Evolutionary conservation across 2,888 invertebrate genomes (phyloP), one percentile per base, ranked within the genome.

Genomic region (Drosophila tripunctata): DNA sequence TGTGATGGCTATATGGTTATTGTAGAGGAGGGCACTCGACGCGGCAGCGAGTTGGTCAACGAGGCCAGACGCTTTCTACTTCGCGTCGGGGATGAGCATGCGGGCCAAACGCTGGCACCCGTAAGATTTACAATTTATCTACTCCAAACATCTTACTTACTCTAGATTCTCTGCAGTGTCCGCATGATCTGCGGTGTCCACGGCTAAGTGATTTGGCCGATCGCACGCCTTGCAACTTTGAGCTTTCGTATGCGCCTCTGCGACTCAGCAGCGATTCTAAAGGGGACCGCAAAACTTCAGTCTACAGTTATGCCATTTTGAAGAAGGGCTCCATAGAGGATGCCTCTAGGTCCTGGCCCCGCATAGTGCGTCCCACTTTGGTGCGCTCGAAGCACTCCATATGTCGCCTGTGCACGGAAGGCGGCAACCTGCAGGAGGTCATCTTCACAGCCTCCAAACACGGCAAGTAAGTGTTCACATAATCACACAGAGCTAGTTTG

Each of bases 41-140:
- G 95, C 35, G 98, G 97, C 2, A 97, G 96, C 88, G 93, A 93
- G 89, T 93, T 96, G 75, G 92, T 98, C 0, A 95, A 95, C 75
- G 98, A 99, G 92, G 96, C 96, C 0, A 93, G 98, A 79, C 96
- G 97, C 74, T 96, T 95, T 89, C 92, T 99, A 27, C 90, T 97
- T 1, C 65, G 40, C 4, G 93, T 89, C 88, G 92, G 24, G 74
- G 91, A 70, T 75, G 90, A 67, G 79, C 85, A 38, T 12, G 88
- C 88, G 24, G 94, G 93, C 0, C 93, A 95, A 75, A 94, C 96
- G 0, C 95, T 96, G 89, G 94, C 96, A 40, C 97, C 97, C 27
- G 95, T 95, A 92, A 92, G 93, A 92, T 3, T 1, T 0, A 1
- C 0, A 15, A 4, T 2, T 0, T 3, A 6, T 15, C 14, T n/a